Percentiles rank a stretch among this genome's conserved stretches.
Conservation (phyloP, 2,888 invertebrate species). For the Cancer borealis region DNA sequence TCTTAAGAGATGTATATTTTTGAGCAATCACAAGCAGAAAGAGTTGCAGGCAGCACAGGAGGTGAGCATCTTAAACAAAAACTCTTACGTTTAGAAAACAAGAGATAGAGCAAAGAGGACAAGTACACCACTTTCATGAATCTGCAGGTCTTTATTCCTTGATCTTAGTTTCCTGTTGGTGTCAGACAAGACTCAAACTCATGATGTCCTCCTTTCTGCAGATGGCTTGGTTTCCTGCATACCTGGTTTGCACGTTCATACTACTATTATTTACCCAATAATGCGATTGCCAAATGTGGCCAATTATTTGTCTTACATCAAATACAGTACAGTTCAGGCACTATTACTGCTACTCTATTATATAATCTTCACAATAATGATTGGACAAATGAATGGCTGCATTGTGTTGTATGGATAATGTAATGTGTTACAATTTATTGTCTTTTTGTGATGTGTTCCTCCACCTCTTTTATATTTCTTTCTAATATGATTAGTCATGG, state of each 20-base stretch:
- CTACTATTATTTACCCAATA: neutral
- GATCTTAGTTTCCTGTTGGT: neutral
- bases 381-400: neutral
- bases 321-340: neutral
- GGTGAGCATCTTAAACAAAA: neutral
- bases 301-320: neutral
- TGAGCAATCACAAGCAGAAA: neutral
- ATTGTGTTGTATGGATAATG: constrained; percentile 11
- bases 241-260: constrained; percentile 33
- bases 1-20: neutral
- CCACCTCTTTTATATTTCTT: neutral
- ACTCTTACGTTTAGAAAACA: neutral
- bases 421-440: constrained; percentile 7
- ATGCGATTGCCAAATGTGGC: neutral
- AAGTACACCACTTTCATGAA: neutral
- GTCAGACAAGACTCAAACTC: neutral
- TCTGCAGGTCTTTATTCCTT: neutral
- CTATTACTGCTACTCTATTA: neutral
- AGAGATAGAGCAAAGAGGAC: constrained; percentile 16
- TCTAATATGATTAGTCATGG: neutral
- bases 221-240: constrained; percentile 27
- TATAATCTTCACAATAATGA: neutral
- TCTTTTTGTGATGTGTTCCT: neutral
- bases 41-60: neutral
- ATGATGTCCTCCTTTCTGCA: constrained; percentile 1